Evolutionary conservation across 2,888 invertebrate genomes (phyloP).

Genomic region (Drosophila demipolita): DNA sequence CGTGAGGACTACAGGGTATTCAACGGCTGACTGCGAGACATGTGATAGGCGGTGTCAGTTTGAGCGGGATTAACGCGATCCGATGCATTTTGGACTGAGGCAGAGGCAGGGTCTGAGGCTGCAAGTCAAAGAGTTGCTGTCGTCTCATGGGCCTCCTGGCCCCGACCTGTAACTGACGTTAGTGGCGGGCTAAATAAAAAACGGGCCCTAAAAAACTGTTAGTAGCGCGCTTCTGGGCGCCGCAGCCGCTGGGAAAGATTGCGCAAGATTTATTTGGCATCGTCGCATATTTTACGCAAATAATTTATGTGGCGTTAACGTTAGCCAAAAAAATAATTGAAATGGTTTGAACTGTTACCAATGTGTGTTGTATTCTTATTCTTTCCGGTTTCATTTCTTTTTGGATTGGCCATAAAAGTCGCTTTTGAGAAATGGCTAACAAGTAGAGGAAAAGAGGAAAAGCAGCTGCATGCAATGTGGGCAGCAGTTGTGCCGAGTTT

Average conservation of each 20-base stretch:
- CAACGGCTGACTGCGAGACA: slow-evolving; percentile 57
- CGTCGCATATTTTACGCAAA: slow-evolving; percentile 82
- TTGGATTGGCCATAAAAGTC: slow-evolving; percentile 76
- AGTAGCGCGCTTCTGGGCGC: slow-evolving; percentile 58
- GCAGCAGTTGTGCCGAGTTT: slow-evolving; percentile 15
- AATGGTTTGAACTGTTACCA: slow-evolving; percentile 42
- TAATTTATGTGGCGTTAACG: slow-evolving; percentile 81
- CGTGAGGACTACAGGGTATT: slow-evolving; percentile 8
- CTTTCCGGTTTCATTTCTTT: slow-evolving; percentile 8
- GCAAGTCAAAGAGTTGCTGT: slow-evolving; percentile 36
- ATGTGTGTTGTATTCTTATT: slow-evolving; percentile 14
- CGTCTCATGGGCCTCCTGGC: slow-evolving; percentile 20
- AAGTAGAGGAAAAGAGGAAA: slow-evolving; percentile 4
- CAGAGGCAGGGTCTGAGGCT: background rate
- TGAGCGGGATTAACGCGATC: slow-evolving; percentile 60
- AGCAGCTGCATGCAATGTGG: slow-evolving; percentile 31
- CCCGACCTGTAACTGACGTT: slow-evolving; percentile 13
- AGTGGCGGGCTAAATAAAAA: background rate
- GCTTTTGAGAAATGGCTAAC: slow-evolving; percentile 69
- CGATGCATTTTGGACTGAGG: slow-evolving; percentile 4
- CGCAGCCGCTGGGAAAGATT: slow-evolving; percentile 65
- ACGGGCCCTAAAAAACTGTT: slow-evolving; percentile 26
- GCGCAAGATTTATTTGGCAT: slow-evolving; percentile 82
- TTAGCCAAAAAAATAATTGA: slow-evolving; percentile 72
- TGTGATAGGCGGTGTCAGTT: slow-evolving; percentile 69